Percentiles rank a stretch among this genome's conserved stretches.
These are phyloP conservation scores for Scyliorhinus canicula DNA, from an alignment of 2,797 vertebrate genomes.

Conservation along the genomic window DNA sequence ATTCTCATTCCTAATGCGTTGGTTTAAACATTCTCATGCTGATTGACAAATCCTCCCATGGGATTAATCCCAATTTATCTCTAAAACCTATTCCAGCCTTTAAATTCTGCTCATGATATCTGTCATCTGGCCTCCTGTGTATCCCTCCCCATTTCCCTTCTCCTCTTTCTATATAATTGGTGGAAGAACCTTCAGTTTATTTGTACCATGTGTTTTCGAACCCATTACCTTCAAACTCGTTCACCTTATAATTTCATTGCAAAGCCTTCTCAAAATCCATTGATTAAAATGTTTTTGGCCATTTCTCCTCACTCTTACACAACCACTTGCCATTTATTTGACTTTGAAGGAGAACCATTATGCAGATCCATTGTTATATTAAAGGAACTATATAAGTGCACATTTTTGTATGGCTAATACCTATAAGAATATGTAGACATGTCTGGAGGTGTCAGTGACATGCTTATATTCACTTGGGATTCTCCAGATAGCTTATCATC, in stretches of 20 bases:
- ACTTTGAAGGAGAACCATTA: neutral
- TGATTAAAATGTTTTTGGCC: neutral
- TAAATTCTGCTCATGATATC: neutral
- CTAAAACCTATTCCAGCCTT: neutral
- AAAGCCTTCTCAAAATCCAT: neutral
- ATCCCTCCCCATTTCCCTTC: neutral
- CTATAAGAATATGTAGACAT: neutral
- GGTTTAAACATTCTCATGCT: neutral
- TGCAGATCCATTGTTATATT: neutral
- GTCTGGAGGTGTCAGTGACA: neutral
- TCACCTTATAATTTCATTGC: neutral
- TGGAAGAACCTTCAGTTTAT: neutral
- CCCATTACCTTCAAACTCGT: neutral
- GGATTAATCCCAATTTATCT: neutral
- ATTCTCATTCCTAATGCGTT: neutral
- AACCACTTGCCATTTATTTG: neutral
- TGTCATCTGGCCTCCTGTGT: neutral
- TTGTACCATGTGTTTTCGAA: neutral
- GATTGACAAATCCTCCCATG: neutral
- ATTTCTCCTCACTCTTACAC: neutral
- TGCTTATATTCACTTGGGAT: neutral
- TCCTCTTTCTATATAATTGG: neutral
- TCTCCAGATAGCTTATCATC: neutral
- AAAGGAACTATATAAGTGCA: neutral
- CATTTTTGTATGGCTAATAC: neutral